A percentile compares a stretch with the other conserved stretches of the same genome.
phyloP scores from a whole-genome alignment of 2,888 invertebrate species.

The Drosophila putrida region DNA sequence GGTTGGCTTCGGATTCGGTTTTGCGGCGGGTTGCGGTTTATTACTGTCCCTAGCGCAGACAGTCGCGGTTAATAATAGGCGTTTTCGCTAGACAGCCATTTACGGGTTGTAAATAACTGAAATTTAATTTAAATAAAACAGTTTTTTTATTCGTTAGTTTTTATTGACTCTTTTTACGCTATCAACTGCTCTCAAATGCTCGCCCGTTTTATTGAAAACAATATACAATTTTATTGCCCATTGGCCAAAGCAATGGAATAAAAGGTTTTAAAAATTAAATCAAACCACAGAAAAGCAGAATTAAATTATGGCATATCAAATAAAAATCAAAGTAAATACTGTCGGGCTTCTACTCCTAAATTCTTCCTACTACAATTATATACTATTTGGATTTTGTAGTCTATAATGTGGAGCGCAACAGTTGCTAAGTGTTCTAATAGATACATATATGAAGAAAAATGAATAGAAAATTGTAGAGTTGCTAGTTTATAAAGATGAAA shows the following conservation, averaged over 20 bases:
- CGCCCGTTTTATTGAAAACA: neutral
- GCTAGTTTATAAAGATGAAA: neutral
- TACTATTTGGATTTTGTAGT: neutral
- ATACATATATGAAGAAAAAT: neutral
- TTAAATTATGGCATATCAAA: neutral
- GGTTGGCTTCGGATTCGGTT: slow-evolving; percentile 44
- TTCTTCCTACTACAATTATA: neutral
- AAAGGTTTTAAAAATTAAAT: slow-evolving; percentile 1
- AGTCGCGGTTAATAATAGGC: slow-evolving; percentile 38
- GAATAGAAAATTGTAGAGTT: neutral
- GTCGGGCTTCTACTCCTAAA: neutral
- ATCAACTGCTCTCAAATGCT: neutral
- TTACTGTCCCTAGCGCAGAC: slow-evolving; percentile 24
- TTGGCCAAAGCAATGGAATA: neutral
- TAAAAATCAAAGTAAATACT: neutral
- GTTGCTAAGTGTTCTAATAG: neutral
- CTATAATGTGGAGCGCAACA: neutral
- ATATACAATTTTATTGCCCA: slow-evolving; percentile 35
- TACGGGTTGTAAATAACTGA: slow-evolving; percentile 45
- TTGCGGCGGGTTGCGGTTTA: slow-evolving; percentile 37
- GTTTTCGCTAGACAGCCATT: slow-evolving; percentile 44
- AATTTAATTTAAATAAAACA: slow-evolving; percentile 36
- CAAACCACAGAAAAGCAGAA: slow-evolving; percentile 1
- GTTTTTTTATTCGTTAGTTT: slow-evolving; percentile 26
- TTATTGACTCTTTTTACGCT: too few relatives aligned